Percentiles rank a stretch among this genome's conserved stretches.
phyloP scores from a whole-genome alignment of 2,113 vertebrate genomes.

The Dasyornis broadbenti region DNA sequence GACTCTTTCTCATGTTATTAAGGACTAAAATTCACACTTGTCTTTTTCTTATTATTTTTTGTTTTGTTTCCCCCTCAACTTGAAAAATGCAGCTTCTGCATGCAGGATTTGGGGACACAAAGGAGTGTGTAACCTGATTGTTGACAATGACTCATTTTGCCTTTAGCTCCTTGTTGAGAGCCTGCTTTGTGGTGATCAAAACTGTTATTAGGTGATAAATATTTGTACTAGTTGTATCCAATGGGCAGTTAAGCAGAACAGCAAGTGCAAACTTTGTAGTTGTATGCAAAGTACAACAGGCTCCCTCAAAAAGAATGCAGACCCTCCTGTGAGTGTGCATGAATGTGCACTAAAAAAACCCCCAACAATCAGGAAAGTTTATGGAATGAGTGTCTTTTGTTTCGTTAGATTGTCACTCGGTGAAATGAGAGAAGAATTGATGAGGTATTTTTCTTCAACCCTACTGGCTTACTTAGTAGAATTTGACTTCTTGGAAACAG shows the following conservation, averaged over 20 bases:
- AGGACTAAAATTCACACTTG: background rate
- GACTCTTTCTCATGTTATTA: background rate
- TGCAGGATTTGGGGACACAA: background rate
- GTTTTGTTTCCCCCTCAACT: background rate
- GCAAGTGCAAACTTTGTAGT: background rate
- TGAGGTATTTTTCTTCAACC: background rate
- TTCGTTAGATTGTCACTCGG: background rate
- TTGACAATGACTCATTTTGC: background rate
- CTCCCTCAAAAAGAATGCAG: background rate
- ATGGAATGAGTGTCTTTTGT: background rate
- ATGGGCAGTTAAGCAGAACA: background rate
- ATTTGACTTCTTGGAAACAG: background rate
- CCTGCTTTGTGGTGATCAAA: background rate
- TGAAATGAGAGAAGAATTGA: background rate
- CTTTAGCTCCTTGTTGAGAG: background rate
- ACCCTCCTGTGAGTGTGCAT: fast-evolving
- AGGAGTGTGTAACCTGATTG: background rate
- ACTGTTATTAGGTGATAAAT: background rate
- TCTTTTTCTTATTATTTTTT: background rate
- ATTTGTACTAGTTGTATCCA: background rate
- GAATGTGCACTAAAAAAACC: background rate
- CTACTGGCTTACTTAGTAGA: background rate
- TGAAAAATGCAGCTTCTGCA: background rate
- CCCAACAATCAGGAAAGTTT: background rate
- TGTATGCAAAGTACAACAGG: background rate